These are phyloP conservation scores for Achatina immaculata DNA, from an alignment of 1,140 invertebrate genomes.

Conservation along the genomic window DNA sequence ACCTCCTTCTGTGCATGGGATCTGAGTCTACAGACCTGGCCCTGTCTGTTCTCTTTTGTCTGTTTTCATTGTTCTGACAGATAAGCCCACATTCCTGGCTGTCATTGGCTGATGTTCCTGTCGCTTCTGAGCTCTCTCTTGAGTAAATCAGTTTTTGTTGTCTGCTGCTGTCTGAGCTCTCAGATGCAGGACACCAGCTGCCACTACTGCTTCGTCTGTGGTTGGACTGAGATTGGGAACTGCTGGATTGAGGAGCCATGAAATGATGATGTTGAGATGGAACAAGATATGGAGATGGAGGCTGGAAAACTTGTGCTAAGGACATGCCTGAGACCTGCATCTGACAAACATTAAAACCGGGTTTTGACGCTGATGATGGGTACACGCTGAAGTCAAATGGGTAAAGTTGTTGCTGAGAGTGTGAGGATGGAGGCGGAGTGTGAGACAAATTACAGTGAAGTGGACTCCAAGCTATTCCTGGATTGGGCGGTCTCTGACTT, in stretches of 20 bases:
- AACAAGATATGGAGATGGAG: constrained; percentile 36
- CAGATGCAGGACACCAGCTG: constrained; percentile 45
- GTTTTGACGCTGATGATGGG: neutral
- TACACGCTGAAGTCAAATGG: constrained; percentile 26
- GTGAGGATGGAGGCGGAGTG: constrained; percentile 18
- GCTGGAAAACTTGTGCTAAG: constrained; percentile 13
- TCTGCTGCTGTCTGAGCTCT: constrained; percentile 59
- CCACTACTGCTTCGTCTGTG: constrained; percentile 40
- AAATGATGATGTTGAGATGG: constrained; percentile 35
- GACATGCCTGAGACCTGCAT: neutral
- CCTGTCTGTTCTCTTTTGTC: constrained; percentile 53
- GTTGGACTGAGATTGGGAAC: constrained; percentile 36
- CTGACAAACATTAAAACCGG: constrained; percentile 4
- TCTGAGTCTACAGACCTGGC: constrained; percentile 61
- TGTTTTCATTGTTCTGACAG: constrained; percentile 52
- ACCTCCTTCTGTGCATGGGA: constrained; percentile 56
- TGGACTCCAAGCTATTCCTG: constrained; percentile 34
- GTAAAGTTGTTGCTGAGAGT: constrained; percentile 32
- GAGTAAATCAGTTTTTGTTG: constrained; percentile 19
- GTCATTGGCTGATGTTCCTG: constrained; percentile 42
- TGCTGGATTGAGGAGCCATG: constrained; percentile 45
- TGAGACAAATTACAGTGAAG: constrained; percentile 24
- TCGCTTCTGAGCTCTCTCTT: neutral
- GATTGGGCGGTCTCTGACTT: constrained; percentile 35
- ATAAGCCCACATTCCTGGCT: constrained; percentile 33